These are phyloP conservation scores for Eulemur coronatus DNA, from an alignment of 2,797 vertebrate genomes.

Conservation along the genomic window DNA sequence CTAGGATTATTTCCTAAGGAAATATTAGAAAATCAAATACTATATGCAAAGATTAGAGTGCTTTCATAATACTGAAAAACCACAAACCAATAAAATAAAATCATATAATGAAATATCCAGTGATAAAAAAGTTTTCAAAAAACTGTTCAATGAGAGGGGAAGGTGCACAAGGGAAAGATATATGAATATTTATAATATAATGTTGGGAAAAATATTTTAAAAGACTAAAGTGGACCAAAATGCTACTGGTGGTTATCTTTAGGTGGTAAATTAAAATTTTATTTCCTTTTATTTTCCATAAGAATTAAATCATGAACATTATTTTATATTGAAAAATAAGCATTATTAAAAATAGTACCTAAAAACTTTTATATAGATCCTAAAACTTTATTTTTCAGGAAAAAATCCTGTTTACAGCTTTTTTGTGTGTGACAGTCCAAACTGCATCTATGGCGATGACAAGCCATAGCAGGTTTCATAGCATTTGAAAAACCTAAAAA, in stretches of 20 bases:
- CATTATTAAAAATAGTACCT: background rate
- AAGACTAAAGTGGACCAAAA: background rate
- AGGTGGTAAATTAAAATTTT: background rate
- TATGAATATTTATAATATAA: background rate
- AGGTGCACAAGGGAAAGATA: background rate
- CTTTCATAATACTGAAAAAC: slow-evolving; percentile 8
- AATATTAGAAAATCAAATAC: slow-evolving; percentile 46
- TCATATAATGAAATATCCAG: background rate
- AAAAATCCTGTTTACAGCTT: background rate
- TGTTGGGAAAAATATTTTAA: background rate
- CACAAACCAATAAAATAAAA: background rate
- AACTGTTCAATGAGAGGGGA: background rate
- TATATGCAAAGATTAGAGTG: background rate
- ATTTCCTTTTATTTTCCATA: background rate
- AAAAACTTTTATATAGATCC: background rate
- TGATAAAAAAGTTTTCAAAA: background rate
- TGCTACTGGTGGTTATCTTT: background rate
- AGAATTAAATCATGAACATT: background rate
- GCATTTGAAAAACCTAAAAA: background rate
- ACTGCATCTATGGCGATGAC: background rate
- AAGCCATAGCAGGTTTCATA: background rate
- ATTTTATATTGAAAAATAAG: background rate
- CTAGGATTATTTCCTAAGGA: slow-evolving; percentile 32
- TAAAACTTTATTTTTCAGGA: background rate
- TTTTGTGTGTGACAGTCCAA: background rate